phyloP scores from a whole-genome alignment of 2,797 vertebrate species.

The Carcharodon carcharias region DNA sequence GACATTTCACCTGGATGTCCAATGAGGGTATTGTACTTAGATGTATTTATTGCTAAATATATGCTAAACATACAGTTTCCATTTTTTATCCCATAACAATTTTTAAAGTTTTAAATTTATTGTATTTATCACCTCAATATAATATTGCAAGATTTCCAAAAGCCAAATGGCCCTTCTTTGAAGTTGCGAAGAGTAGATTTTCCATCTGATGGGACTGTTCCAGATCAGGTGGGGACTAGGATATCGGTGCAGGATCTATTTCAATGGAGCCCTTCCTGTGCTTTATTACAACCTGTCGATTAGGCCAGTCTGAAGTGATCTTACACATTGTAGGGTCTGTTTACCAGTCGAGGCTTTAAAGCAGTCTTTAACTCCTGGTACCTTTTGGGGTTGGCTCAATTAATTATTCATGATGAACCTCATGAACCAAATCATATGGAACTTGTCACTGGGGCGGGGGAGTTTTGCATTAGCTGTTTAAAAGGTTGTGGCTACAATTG shows the following conservation, averaged over 20 bases:
- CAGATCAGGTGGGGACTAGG: not conserved
- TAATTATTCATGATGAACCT: not conserved
- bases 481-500: not conserved
- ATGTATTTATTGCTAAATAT: not conserved
- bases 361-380: not conserved
- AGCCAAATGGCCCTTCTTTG: not conserved
- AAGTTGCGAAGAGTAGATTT: not conserved
- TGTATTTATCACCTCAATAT: not conserved
- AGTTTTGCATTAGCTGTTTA: not conserved
- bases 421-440: not conserved
- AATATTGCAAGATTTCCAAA: not conserved
- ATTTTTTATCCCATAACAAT: not conserved
- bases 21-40: not conserved
- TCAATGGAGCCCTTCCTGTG: not conserved
- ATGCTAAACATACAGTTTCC: not conserved
- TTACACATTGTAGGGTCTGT: not conserved
- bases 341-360: not conserved
- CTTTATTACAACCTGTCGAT: not conserved
- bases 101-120: not conserved
- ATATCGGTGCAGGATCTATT: not conserved
- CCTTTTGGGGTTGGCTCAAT: not conserved
- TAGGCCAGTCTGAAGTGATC: not conserved
- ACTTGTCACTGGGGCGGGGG: not conserved
- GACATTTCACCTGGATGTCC: not conserved
- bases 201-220: not conserved